These are phyloP conservation scores for Temnopleurus reevesii DNA, from an alignment of 53 echinoderm and acorn worm genomes.

Conservation along the genomic window DNA sequence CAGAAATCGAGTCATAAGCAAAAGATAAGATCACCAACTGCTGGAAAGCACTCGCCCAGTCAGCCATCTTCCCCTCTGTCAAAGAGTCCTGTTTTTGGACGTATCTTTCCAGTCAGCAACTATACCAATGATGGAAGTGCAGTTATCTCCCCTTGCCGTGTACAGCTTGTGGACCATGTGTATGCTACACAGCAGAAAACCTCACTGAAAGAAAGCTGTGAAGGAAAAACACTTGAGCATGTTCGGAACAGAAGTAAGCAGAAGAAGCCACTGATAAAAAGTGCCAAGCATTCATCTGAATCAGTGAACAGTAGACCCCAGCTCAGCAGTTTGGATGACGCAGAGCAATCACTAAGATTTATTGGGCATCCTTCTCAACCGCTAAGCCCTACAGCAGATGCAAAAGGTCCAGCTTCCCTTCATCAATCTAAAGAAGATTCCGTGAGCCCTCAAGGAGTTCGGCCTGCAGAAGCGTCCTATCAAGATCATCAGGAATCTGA, in stretches of 20 bases:
- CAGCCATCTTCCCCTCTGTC: not conserved
- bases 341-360: not conserved
- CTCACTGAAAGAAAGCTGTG: not conserved
- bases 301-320: not conserved
- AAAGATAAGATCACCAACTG: not conserved
- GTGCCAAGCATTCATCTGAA: not conserved
- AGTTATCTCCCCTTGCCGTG: constrained; percentile 17
- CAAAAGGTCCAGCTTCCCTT: not conserved
- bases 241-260: not conserved
- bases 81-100: constrained; percentile 37
- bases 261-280: no score
- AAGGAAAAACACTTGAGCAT: not conserved
- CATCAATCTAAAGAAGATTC: not conserved
- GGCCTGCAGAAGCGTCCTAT: no score
- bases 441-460: not conserved
- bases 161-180: not conserved
- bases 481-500: not conserved
- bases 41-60: not conserved
- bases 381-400: not conserved
- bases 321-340: not conserved
- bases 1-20: not conserved
- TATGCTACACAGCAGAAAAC: not conserved
- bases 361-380: not conserved
- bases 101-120: not conserved
- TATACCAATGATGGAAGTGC: not conserved